Conservation (phyloP, 1,140 invertebrate genomes). For the Camponotus pennsylvanicus region DNA sequence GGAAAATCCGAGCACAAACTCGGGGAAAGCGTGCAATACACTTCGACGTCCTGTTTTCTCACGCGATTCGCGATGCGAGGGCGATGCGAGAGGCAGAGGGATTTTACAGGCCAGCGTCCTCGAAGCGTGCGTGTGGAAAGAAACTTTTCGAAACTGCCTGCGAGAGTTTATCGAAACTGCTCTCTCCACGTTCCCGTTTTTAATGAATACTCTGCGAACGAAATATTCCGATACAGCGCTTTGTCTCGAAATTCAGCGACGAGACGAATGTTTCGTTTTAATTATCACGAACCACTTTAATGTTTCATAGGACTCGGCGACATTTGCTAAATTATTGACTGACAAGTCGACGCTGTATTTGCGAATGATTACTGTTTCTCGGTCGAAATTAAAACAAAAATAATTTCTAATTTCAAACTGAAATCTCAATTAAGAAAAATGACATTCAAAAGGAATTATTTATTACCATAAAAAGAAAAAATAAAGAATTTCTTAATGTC, state of each 20-base stretch:
- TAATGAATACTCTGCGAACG: slow-evolving; percentile 45
- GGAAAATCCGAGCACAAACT: slow-evolving; percentile 39
- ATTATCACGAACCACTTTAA: slow-evolving; percentile 38
- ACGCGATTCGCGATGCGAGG: too few species aligned
- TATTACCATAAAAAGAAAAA: background rate
- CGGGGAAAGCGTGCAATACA: slow-evolving; percentile 12
- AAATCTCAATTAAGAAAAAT: background rate
- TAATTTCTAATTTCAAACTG: background rate
- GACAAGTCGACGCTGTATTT: slow-evolving; percentile 8
- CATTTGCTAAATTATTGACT: slow-evolving; percentile 24
- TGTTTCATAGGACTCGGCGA: slow-evolving; percentile 9
- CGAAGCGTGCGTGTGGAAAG: background rate
- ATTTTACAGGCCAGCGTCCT: slow-evolving; percentile 6
- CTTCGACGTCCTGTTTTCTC: slow-evolving; percentile 20
- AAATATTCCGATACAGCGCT: slow-evolving; percentile 24
- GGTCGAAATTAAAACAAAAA: background rate
- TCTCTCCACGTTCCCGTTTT: slow-evolving; percentile 14
- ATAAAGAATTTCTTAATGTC: background rate
- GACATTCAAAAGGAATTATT: too few species aligned
- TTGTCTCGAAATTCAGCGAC: background rate
- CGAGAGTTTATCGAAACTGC: slow-evolving; percentile 36
- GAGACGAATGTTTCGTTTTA: slow-evolving; percentile 43
- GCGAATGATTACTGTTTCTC: background rate
- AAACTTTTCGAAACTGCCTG: slow-evolving; percentile 37
- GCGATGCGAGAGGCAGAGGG: background rate